Conservation (phyloP, 1,140 invertebrate species). For the Olivierus martensii region DNA sequence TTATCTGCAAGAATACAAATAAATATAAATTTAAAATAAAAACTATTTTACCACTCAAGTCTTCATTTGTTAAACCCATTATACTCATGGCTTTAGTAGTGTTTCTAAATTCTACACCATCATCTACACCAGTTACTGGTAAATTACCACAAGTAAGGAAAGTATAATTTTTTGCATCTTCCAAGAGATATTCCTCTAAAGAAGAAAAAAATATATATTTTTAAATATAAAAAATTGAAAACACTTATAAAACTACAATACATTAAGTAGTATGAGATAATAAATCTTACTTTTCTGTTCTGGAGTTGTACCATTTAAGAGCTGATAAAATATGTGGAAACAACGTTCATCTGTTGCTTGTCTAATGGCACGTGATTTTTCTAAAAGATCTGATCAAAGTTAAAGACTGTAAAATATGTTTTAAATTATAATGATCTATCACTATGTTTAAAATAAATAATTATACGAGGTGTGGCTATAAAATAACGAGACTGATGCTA, state of each 20-base stretch:
- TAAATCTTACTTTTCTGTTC: conserved; percentile 60
- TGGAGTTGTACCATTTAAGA: conserved; percentile 71
- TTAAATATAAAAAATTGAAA: too few relatives aligned
- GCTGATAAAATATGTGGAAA: conserved; percentile 99
- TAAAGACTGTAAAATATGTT: too few relatives aligned
- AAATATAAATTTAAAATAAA: background rate
- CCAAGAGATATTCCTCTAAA: conserved; percentile 86
- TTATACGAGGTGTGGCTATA: too few relatives aligned
- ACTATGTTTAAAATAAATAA: too few relatives aligned
- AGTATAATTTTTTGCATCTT: conserved; percentile 84
- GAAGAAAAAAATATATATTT: conserved; percentile 23
- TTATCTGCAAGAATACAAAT: background rate
- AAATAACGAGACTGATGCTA: too few relatives aligned
- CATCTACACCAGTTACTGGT: conserved; percentile 88
- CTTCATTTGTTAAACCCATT: conserved; percentile 92
- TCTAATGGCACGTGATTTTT: conserved; percentile 95
- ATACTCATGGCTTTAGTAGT: conserved; percentile 97
- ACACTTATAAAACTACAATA: too few relatives aligned
- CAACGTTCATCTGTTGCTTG: conserved; percentile 93
- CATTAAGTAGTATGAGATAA: background rate
- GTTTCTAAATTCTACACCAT: conserved; percentile 77
- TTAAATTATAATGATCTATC: too few relatives aligned
- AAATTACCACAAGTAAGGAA: conserved; percentile 71
- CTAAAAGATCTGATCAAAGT: conserved; percentile 55
- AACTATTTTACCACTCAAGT: conserved; percentile 42